These are phyloP conservation scores for Oedothorax gibbosus DNA, from an alignment of 1,140 invertebrate species.

Conservation along the genomic window DNA sequence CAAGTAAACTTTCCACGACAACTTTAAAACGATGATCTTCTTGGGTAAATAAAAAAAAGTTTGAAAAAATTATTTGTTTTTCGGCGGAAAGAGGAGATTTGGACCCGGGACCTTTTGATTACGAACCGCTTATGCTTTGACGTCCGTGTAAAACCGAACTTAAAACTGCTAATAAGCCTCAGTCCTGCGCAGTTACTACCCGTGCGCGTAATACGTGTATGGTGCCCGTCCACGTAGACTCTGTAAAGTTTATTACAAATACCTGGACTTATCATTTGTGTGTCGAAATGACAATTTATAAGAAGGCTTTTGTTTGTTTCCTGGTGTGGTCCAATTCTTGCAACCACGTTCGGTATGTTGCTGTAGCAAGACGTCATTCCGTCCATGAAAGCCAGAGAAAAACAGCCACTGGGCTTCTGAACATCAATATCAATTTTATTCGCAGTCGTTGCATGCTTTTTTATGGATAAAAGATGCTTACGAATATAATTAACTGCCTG, in stretches of 20 bases:
- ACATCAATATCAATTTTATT: slow-evolving; percentile 71
- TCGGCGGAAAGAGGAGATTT: neutral
- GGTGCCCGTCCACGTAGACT: neutral
- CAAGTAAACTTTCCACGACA: no score
- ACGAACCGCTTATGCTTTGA: no score
- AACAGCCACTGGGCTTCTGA: slow-evolving; percentile 80
- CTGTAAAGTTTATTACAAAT: slow-evolving; percentile 62
- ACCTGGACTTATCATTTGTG: slow-evolving; percentile 87
- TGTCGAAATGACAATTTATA: slow-evolving; percentile 95
- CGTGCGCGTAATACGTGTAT: no score
- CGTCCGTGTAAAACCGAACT: neutral
- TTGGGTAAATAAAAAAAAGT: no score
- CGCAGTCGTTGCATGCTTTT: slow-evolving; percentile 65
- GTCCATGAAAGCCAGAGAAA: slow-evolving; percentile 82
- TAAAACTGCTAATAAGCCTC: neutral
- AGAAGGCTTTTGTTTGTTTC: slow-evolving; percentile 78
- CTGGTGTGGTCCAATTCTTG: slow-evolving; percentile 76
- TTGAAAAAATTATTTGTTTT: neutral
- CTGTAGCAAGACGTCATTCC: slow-evolving; percentile 76
- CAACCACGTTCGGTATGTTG: slow-evolving; percentile 78
- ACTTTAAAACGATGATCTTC: no score
- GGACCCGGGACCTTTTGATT: no score
- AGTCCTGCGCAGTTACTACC: no score
- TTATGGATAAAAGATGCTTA: slow-evolving; percentile 70
- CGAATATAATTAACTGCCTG: slow-evolving; percentile 73